These are phyloP conservation scores for Aradus depressus DNA, from an alignment of 2,888 invertebrate species.

Conservation along the genomic window DNA sequence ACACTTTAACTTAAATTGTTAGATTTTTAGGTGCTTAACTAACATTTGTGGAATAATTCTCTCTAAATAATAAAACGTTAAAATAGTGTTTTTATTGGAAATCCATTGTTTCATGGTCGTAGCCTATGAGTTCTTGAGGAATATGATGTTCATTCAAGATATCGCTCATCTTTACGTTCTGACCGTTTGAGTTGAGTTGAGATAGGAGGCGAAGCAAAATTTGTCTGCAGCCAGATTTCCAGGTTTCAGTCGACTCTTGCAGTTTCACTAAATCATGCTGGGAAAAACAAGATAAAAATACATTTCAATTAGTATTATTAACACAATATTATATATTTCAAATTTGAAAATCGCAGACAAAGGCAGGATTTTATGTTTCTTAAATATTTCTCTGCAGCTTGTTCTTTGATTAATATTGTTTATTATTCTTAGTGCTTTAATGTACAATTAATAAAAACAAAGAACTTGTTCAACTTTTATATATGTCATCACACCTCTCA, in stretches of 20 bases:
- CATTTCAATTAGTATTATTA: no score
- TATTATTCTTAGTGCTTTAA: no score
- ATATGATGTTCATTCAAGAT: constrained; percentile 7
- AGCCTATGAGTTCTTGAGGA: constrained; percentile 2
- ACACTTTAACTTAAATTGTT: neutral
- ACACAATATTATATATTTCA: no score
- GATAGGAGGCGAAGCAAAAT: neutral
- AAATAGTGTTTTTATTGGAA: constrained; percentile 12
- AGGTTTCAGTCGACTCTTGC: constrained; percentile 6
- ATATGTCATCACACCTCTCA: no score
- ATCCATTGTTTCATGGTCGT: constrained; percentile 12
- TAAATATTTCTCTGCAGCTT: no score
- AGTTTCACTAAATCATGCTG: constrained; percentile 11
- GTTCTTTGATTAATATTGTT: no score
- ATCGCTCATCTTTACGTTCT: neutral
- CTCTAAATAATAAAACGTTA: no score
- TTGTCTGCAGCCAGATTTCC: constrained; percentile 10
- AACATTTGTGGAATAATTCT: no score
- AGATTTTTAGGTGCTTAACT: neutral
- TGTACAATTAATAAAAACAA: no score
- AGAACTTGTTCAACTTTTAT: no score
- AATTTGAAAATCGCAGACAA: no score
- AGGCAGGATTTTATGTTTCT: no score
- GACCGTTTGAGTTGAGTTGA: neutral
- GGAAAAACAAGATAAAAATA: neutral